Conservation (phyloP, 2,888 invertebrate genomes). For the Lamellibrachia columna region DNA sequence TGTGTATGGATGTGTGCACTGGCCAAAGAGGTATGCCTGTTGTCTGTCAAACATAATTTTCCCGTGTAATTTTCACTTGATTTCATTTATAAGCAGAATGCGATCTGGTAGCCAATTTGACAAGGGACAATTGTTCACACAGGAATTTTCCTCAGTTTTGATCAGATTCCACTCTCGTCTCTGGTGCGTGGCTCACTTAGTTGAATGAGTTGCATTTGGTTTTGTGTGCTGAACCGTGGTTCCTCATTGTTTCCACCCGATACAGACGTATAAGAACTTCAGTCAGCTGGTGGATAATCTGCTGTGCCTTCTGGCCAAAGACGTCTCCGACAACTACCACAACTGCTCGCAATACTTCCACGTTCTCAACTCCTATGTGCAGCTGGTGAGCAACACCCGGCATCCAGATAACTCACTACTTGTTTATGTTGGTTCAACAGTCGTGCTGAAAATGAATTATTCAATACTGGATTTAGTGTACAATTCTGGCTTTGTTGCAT, state of each 20-base stretch:
- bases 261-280: slow-evolving; percentile 57
- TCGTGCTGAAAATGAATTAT: background rate
- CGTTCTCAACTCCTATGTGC: slow-evolving; percentile 63
- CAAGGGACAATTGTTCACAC: no score
- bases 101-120: no score
- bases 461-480: background rate
- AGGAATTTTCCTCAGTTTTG: no score
- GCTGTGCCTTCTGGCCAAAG: slow-evolving; percentile 63
- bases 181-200: no score
- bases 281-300: slow-evolving; percentile 60
- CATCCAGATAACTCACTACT: background rate
- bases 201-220: no score
- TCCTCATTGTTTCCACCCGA: slow-evolving; percentile 17
- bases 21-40: no score
- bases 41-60: no score
- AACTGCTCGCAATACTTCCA: slow-evolving; percentile 66
- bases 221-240: background rate
- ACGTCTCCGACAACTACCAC: slow-evolving; percentile 66
- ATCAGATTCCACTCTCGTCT: no score
- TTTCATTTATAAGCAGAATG: no score
- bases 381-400: slow-evolving; percentile 59
- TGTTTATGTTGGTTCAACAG: background rate
- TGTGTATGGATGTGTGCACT: no score
- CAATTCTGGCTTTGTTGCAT: background rate
- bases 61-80: no score